phyloP scores from a whole-genome alignment of 2,888 invertebrate species.

The Ophion costatus region DNA sequence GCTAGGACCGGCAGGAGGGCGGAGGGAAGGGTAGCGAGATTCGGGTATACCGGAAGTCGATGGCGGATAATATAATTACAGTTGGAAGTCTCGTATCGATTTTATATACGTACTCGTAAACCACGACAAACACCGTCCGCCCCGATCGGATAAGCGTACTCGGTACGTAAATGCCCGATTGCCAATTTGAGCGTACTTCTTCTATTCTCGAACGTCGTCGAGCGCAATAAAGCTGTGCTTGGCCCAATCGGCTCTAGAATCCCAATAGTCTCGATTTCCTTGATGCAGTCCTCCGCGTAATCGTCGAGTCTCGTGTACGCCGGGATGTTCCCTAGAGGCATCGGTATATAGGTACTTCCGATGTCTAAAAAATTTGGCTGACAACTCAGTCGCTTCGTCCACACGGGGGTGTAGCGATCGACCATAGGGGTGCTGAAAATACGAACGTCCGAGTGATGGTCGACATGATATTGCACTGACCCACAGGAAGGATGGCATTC shows the following conservation, averaged over 20 bases:
- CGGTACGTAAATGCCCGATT: constrained; percentile 31
- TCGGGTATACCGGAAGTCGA: background rate
- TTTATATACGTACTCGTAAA: constrained; percentile 45
- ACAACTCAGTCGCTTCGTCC: constrained; percentile 7
- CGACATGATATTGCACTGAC: background rate
- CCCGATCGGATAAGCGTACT: constrained; percentile 24
- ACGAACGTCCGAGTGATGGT: constrained; percentile 11
- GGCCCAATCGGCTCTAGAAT: constrained; percentile 11
- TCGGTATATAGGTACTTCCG: constrained; percentile 7
- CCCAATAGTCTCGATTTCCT: constrained; percentile 37
- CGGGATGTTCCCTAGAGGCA: constrained; percentile 9
- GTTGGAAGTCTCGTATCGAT: constrained; percentile 33
- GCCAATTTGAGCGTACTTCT: constrained; percentile 41
- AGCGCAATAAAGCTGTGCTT: constrained; percentile 15
- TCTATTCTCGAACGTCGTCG: constrained; percentile 11
- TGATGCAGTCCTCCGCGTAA: constrained; percentile 13
- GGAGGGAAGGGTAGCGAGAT: background rate
- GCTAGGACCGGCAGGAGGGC: background rate
- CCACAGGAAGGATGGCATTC: no score
- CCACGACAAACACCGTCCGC: constrained; percentile 27
- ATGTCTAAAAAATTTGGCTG: background rate
- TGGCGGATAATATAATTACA: constrained; percentile 40
- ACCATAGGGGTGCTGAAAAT: constrained; percentile 12
- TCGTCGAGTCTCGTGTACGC: constrained; percentile 17
- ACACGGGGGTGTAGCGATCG: background rate